Conservation (phyloP, 2,113 vertebrate genomes). For the Mesitornis unicolor region DNA sequence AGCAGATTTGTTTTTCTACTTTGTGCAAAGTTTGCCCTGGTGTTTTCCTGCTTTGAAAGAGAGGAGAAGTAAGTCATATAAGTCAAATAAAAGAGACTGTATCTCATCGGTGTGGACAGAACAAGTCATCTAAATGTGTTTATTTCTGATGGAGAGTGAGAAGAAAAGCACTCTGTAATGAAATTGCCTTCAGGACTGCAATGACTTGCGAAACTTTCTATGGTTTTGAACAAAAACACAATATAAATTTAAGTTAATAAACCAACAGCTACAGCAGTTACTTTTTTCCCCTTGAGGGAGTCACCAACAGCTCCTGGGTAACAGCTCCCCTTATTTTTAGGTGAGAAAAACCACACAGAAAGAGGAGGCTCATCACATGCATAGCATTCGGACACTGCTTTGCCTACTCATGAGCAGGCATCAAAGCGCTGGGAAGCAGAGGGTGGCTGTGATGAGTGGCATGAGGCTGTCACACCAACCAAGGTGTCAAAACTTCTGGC, state of each 20-base stretch:
- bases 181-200: not conserved
- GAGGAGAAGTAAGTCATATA: not conserved
- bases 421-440: not conserved
- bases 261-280: not conserved
- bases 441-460: not conserved
- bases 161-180: not conserved
- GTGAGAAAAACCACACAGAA: not conserved
- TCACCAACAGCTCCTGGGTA: not conserved
- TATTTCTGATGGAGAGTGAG: not conserved
- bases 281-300: not conserved
- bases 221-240: not conserved
- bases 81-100: not conserved
- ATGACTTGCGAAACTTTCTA: not conserved
- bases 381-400: rapidly evolving
- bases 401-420: rapidly evolving
- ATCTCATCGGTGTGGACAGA: not conserved
- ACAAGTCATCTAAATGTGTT: not conserved
- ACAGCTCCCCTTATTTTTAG: not conserved
- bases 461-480: not conserved
- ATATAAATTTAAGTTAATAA: not conserved
- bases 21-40: not conserved
- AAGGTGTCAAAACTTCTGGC: not conserved
- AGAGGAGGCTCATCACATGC: rapidly evolving
- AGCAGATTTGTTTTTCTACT: conserved; percentile 10
- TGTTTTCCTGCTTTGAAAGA: not conserved